Percentiles rank a stretch among this genome's conserved stretches.
These are phyloP conservation scores for Erinaceus europaeus DNA, from an alignment of 2,113 vertebrate species.

Conservation along the genomic window DNA sequence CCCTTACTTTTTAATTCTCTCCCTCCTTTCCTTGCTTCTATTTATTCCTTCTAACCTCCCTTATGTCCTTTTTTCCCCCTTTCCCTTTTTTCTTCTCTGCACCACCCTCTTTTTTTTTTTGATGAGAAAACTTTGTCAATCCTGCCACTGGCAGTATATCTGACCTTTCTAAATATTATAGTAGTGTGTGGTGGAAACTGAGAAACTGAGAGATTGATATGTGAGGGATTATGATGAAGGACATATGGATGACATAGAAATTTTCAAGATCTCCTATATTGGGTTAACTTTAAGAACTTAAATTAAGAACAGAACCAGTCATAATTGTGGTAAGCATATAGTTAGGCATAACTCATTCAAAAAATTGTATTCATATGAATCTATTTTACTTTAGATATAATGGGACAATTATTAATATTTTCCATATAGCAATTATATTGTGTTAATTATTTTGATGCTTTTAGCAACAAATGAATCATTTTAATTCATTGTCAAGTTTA, in stretches of 20 bases:
- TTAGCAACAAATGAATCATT: constrained; percentile 24
- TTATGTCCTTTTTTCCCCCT: no score
- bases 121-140: neutral
- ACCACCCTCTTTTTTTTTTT: neutral
- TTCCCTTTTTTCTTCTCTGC: neutral
- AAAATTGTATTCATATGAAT: no score
- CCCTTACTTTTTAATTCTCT: no score
- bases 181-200: neutral
- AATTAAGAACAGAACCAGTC: neutral
- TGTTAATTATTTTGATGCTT: neutral
- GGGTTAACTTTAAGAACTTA: neutral
- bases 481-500: constrained; percentile 52
- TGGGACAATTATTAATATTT: constrained; percentile 1
- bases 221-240: neutral
- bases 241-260: neutral
- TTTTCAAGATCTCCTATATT: neutral
- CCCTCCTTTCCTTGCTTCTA: no score
- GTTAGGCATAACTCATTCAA: no score
- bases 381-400: no score
- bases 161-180: neutral
- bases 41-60: no score
- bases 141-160: neutral
- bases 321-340: no score
- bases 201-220: neutral
- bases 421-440: neutral